A percentile compares a stretch with the other conserved stretches of the same genome.
These are phyloP conservation scores for Chrosomus eos DNA, from an alignment of 2,797 vertebrate species.

Conservation along the genomic window DNA sequence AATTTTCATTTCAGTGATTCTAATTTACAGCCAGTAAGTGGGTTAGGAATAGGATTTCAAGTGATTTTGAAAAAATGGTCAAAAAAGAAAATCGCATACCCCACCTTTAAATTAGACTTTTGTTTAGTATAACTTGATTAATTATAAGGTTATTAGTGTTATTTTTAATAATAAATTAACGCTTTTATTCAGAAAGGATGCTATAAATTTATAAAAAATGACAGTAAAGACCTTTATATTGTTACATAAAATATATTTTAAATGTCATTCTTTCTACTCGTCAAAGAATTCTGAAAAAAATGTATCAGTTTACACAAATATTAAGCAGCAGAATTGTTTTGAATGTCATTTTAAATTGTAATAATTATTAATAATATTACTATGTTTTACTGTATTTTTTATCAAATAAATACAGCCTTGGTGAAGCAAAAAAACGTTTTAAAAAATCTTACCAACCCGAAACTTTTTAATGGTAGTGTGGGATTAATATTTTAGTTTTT, in stretches of 20 bases:
- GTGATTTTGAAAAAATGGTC: too few relatives aligned
- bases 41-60: too few relatives aligned
- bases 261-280: too few relatives aligned
- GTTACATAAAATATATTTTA: neutral
- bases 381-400: neutral
- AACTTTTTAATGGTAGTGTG: neutral
- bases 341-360: too few relatives aligned
- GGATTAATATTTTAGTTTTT: neutral
- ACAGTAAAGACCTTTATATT: neutral
- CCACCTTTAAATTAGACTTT: neutral
- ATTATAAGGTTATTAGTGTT: neutral
- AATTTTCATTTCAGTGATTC: too few relatives aligned
- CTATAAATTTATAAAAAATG: neutral
- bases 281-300: too few relatives aligned
- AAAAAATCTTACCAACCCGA: neutral
- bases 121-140: neutral
- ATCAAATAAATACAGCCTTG: neutral
- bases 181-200: neutral
- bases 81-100: too few relatives aligned
- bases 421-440: neutral
- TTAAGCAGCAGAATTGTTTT: too few relatives aligned
- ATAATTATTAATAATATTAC: too few relatives aligned
- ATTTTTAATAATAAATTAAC: neutral
- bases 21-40: too few relatives aligned
- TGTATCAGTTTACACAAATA: neutral